These are phyloP conservation scores for cat (Felis catus) DNA, from an alignment of 2,113 vertebrate species.

Conservation along the genomic window DNA sequence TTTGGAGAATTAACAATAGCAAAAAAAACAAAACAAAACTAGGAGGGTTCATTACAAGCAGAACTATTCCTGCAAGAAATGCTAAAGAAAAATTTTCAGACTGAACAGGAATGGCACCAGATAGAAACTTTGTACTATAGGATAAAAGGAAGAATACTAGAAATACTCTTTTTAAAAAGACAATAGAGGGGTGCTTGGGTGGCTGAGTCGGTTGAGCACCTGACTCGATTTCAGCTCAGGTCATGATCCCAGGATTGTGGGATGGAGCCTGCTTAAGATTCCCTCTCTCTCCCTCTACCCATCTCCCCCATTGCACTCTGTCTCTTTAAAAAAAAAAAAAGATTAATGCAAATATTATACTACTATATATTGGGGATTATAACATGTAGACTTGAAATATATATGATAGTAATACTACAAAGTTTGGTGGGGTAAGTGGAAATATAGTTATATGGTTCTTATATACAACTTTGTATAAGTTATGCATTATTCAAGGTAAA, in stretches of 20 bases:
- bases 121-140: not conserved
- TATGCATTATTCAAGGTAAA: not conserved
- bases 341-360: not conserved
- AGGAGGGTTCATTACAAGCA: not conserved
- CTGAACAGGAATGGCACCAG: not conserved
- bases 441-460: not conserved
- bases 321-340: too few relatives aligned
- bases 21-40: not conserved
- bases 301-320: too few relatives aligned
- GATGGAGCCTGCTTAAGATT: too few relatives aligned
- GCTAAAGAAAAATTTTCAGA: not conserved
- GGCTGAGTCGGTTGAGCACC: too few relatives aligned
- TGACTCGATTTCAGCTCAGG: too few relatives aligned
- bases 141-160: not conserved
- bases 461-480: not conserved
- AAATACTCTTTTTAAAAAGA: conserved; percentile 19
- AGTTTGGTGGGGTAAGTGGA: not conserved
- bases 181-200: not conserved
- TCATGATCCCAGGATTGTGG: too few relatives aligned
- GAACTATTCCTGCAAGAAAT: not conserved
- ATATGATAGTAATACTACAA: not conserved
- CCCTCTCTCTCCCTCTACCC: too few relatives aligned
- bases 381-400: not conserved
- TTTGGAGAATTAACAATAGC: conserved; percentile 16
- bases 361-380: not conserved